phyloP scores from a whole-genome alignment of 2,797 vertebrate species.

The Carcharodon carcharias region DNA sequence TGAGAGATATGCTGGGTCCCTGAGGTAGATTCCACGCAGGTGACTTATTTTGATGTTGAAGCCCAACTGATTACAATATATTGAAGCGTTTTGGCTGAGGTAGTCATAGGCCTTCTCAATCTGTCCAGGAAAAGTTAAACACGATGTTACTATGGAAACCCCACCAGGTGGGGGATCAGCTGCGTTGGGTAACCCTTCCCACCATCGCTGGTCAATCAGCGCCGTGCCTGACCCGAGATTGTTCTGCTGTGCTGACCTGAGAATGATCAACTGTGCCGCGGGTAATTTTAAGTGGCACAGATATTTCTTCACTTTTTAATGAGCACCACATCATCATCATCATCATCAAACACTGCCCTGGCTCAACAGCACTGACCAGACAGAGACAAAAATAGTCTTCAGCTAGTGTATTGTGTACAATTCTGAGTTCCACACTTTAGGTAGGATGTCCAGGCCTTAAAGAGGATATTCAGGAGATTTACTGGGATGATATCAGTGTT shows the following conservation, averaged over 20 bases:
- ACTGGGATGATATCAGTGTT: background rate
- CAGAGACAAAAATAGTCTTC: background rate
- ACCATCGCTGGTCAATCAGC: background rate
- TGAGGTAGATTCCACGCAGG: conserved; percentile 97
- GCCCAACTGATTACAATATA: conserved; percentile 72
- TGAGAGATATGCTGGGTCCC: conserved; percentile 76
- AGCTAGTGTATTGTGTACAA: background rate
- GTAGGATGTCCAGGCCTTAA: background rate
- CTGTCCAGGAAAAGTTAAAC: conserved; percentile 51
- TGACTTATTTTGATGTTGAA: conserved; percentile 81
- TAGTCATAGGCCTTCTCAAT: conserved; percentile 97
- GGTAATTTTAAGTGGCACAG: background rate
- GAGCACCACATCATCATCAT: background rate
- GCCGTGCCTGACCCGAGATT: background rate
- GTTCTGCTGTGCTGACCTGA: background rate
- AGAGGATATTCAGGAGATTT: background rate
- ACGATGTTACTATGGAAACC: background rate
- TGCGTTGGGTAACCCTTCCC: background rate
- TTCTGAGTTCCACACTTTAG: background rate
- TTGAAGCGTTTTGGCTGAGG: conserved; percentile 85
- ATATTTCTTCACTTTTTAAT: background rate
- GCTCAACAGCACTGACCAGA: background rate
- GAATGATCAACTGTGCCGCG: too few species aligned
- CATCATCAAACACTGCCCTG: background rate
- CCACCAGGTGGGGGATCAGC: background rate